These are phyloP conservation scores for Megaceryle alcyon DNA, from an alignment of 2,797 vertebrate species.

Conservation along the genomic window DNA sequence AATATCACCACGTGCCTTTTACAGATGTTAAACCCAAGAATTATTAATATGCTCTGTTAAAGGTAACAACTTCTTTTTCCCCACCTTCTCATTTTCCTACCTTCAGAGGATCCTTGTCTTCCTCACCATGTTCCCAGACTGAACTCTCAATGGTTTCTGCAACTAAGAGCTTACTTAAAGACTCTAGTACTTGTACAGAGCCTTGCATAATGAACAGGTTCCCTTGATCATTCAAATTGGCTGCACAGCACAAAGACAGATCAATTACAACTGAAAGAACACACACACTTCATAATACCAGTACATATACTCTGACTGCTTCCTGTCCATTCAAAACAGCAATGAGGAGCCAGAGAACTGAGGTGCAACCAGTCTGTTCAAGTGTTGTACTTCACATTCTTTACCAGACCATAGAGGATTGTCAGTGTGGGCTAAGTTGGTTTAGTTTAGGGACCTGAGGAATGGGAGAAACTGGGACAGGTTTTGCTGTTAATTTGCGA, in stretches of 20 bases:
- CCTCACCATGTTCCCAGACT: neutral
- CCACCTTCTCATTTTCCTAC: neutral
- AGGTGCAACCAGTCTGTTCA: neutral
- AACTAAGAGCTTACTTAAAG: neutral
- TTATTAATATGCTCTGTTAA: neutral
- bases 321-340: neutral
- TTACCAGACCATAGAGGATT: neutral
- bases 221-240: neutral
- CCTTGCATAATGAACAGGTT: neutral
- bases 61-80: neutral
- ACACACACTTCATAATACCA: neutral
- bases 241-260: neutral
- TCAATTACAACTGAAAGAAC: neutral
- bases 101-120: neutral
- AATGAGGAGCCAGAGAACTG: neutral
- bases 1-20: neutral
- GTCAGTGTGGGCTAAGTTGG: neutral
- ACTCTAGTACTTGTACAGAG: neutral
- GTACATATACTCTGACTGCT: neutral
- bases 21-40: neutral
- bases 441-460: neutral
- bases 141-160: neutral
- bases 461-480: neutral
- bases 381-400: neutral
- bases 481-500: neutral